These are phyloP conservation scores for Erythrocercus mccallii DNA, from an alignment of 2,113 vertebrate species.

Conservation along the genomic window DNA sequence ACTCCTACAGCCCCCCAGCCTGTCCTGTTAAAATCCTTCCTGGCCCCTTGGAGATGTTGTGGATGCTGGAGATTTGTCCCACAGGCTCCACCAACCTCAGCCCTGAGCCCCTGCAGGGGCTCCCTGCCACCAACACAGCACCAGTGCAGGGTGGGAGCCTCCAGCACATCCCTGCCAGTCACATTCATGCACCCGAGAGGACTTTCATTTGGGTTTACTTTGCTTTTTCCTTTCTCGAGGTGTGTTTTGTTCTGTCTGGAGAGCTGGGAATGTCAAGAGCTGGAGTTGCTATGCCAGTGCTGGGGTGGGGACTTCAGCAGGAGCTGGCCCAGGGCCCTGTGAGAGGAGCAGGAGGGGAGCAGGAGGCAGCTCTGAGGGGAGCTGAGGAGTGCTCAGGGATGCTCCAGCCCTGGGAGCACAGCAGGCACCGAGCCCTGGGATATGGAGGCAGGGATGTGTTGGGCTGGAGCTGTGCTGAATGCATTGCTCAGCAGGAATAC, in stretches of 20 bases:
- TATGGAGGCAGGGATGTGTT: background rate
- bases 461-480: background rate
- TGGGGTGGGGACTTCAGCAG: background rate
- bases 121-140: background rate
- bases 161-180: background rate
- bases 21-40: background rate
- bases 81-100: accelerated
- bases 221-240: background rate
- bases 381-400: background rate
- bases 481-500: background rate
- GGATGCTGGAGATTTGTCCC: background rate
- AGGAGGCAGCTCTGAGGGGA: background rate
- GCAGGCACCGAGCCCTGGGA: background rate
- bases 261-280: background rate
- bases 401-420: background rate
- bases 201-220: background rate
- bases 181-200: accelerated
- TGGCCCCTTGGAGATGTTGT: background rate
- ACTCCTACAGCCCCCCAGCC: background rate
- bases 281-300: background rate
- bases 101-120: background rate
- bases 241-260: background rate
- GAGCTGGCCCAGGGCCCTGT: background rate
- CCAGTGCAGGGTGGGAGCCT: background rate
- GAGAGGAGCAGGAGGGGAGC: background rate